phyloP scores from a whole-genome alignment of 2,113 vertebrate genomes.

The rabbit (Oryctolagus cuniculus) region mOryCun1.1 NC_091439.1:25284001-25284500 shows the following conservation, averaged over 20 bases:
- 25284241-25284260: too few relatives aligned
- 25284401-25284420: background rate
- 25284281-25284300: background rate
- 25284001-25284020: background rate
- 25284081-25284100: background rate
- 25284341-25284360: background rate
- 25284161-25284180: background rate
- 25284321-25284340: background rate
- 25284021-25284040: slow-evolving; percentile 16
- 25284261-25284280: background rate
- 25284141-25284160: background rate
- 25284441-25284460: background rate
- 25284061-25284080: background rate
- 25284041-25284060: slow-evolving; percentile 15
- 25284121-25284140: background rate
- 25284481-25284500: background rate
- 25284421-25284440: background rate
- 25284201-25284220: background rate
- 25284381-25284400: background rate
- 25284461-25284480: background rate
- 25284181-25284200: background rate
- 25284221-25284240: background rate
- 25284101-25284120: background rate
- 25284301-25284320: background rate
- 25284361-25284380: background rate